phyloP scores from a whole-genome alignment of 2,888 invertebrate species.

The Epsilonema sp. region DNA sequence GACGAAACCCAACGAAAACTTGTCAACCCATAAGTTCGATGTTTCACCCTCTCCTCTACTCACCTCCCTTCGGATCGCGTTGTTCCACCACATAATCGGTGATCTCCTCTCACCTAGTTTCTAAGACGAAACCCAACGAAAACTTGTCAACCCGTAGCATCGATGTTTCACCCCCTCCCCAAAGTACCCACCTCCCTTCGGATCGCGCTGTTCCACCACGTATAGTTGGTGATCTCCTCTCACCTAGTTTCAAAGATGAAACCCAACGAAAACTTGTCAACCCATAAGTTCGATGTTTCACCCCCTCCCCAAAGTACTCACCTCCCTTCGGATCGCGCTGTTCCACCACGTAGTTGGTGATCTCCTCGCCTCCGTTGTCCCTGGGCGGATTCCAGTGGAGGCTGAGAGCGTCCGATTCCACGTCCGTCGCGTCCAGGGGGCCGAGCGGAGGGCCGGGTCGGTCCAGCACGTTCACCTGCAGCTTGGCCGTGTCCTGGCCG shows the following conservation, averaged over 20 bases:
- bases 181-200: constrained; percentile 38
- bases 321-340: constrained; percentile 56
- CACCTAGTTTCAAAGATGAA: no score
- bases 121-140: no score
- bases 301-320: no score
- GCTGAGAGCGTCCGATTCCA: constrained; percentile 66
- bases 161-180: no score
- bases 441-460: constrained; percentile 31
- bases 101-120: no score
- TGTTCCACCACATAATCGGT: constrained; percentile 92
- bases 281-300: no score
- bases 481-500: constrained; percentile 79
- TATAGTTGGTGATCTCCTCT: constrained; percentile 66
- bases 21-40: no score
- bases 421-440: constrained; percentile 32
- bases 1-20: no score
- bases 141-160: no score
- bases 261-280: no score
- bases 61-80: constrained; percentile 48
- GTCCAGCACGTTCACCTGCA: constrained; percentile 73
- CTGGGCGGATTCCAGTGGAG: constrained; percentile 88
- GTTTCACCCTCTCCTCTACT: no score
- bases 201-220: constrained; percentile 78
- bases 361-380: constrained; percentile 45
- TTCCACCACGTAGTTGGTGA: constrained; percentile 89